Evolutionary conservation across 2,113 vertebrate species (phyloP).

Genomic region (Synchiropus splendidus): DNA sequence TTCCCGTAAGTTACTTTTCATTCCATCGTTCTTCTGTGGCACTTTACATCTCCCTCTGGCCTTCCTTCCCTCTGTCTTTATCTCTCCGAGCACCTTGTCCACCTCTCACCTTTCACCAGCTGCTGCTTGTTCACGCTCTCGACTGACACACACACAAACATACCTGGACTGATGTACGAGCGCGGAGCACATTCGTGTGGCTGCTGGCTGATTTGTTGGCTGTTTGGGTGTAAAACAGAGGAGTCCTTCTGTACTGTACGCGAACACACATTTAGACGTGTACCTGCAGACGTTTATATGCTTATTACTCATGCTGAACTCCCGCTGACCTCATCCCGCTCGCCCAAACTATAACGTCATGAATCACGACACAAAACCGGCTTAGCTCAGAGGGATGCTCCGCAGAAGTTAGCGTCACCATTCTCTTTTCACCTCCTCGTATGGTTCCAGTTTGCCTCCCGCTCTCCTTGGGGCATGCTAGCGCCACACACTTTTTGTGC

Average conservation of each 20-base stretch:
- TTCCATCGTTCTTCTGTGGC: background rate
- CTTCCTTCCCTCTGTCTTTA: slow-evolving; percentile 5
- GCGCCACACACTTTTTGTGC: slow-evolving; percentile 40
- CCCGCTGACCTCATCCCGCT: slow-evolving; percentile 5
- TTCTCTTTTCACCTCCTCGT: slow-evolving; percentile 9
- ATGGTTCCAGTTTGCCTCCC: slow-evolving; percentile 52
- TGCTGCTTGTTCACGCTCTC: slow-evolving; percentile 56
- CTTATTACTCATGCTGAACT: background rate
- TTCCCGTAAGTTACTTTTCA: background rate
- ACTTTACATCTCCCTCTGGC: background rate
- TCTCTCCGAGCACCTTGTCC: slow-evolving; percentile 50
- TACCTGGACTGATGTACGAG: slow-evolving; percentile 6
- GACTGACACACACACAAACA: background rate
- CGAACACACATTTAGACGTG: slow-evolving; percentile 1
- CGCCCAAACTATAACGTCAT: no score
- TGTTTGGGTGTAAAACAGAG: slow-evolving; percentile 36
- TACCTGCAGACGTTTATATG: slow-evolving; percentile 3
- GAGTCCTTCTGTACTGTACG: slow-evolving; percentile 13
- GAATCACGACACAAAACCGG: no score
- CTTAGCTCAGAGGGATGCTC: no score
- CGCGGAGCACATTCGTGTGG: slow-evolving; percentile 26
- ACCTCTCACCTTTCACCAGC: slow-evolving; percentile 50
- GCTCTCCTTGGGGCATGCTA: slow-evolving; percentile 41
- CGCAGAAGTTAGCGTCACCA: no score
- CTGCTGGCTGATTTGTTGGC: slow-evolving; percentile 56